Percentiles rank a stretch among this genome's conserved stretches.
These are phyloP conservation scores for Mus caroli DNA, from an alignment of 2,797 vertebrate species.

Conservation along the genomic window DNA sequence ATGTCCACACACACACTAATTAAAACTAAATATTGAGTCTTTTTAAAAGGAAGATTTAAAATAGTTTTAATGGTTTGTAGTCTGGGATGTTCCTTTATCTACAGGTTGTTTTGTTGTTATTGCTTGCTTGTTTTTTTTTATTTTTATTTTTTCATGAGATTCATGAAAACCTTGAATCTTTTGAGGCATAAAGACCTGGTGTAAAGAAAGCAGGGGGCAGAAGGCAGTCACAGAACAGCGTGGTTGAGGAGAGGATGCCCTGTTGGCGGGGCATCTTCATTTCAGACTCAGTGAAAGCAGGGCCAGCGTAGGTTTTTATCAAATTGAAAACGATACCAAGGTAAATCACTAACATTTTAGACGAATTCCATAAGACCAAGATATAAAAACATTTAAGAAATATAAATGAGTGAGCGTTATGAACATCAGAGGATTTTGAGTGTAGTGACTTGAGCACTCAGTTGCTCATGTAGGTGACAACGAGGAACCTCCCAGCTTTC, in stretches of 20 bases:
- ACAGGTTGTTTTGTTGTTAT: neutral
- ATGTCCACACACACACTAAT: neutral
- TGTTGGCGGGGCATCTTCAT: accelerated
- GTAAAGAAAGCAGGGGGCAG: neutral
- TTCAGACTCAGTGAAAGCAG: neutral
- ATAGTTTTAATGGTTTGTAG: neutral
- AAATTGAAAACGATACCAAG: neutral
- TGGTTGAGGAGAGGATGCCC: neutral
- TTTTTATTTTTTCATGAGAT: neutral
- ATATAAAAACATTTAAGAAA: neutral
- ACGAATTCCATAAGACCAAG: neutral
- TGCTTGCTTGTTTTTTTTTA: neutral
- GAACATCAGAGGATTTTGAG: neutral
- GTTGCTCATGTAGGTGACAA: neutral
- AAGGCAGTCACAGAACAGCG: accelerated
- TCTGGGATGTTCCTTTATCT: neutral
- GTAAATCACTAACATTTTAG: neutral
- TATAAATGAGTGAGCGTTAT: neutral
- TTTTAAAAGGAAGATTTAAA: neutral
- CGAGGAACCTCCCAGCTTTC: neutral
- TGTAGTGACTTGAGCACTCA: no score
- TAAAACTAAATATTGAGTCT: neutral
- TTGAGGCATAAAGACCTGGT: neutral
- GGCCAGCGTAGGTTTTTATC: neutral
- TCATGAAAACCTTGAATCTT: neutral